Base-by-base conservation (phyloP, 2,888 invertebrate species). In the Aphidius colemani region DNA sequence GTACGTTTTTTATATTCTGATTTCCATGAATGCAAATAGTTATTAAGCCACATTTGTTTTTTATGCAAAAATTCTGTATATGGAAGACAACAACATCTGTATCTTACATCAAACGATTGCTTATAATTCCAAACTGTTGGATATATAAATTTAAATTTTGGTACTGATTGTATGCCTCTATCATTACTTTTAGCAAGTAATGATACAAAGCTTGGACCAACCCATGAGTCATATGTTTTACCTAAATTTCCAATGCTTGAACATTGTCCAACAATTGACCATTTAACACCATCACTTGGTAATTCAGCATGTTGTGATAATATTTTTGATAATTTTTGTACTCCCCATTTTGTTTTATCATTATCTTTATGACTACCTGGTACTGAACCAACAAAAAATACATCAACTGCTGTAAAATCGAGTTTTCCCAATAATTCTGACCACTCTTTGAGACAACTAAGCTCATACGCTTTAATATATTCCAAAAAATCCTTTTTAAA, bases 171-270 rank as follows among this genome's bases (percentile, higher is more conserved):
- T 4, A 56, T 57, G 1, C 82, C 18, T 85, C 84, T 13, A 89
- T 85, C 84, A 9, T 83, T 83, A 66, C 86, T 86, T 65, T 83
- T 85, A 0, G 86, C 83, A 69, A 89, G 81, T 67, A 88, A 88
- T 30, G 88, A 86, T 0, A 91, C 82, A 67, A 95, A 88, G 68
- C 94, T 92, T 0, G 89, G 88, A 6, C 88, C 86, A 66, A 97
- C 83, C 96, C 96, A 97, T 50, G 86, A 80, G 7, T 85, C 84
- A 7, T 74, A 76, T 58, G 85, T 87, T 9, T 89, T 85, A 2
- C 96, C 96, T 59, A 94, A 86, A 67, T 91, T 91, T 39, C 97
- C 98, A 49, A 98, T 90, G 70, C 96, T 96, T 43, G 96, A 96
- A 62, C 94, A 92, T 83, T 98, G 97, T 0, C 92, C 92, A 4